phyloP scores from a whole-genome alignment of 1,140 invertebrate genomes.

The Drosophila ironensis region DNA sequence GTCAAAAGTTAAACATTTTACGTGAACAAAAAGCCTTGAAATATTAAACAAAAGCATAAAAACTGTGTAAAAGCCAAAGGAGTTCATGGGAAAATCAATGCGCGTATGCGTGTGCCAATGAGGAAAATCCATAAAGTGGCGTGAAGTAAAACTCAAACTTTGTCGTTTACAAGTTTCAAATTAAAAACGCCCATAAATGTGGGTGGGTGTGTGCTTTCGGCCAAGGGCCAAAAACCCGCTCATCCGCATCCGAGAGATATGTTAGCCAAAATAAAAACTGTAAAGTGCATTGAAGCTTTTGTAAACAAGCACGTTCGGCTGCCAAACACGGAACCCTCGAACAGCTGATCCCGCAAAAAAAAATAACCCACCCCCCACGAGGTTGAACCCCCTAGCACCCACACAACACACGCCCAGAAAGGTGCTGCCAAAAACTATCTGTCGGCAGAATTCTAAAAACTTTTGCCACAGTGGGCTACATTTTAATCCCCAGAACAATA shows the following conservation, averaged over 20 bases:
- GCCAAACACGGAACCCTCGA: constrained; percentile 31
- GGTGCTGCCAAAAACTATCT: constrained; percentile 53
- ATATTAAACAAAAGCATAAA: constrained; percentile 22
- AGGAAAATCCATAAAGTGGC: constrained; percentile 70
- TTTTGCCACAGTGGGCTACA: constrained; percentile 25
- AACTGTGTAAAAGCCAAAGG: constrained; percentile 12
- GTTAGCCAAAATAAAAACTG: background rate
- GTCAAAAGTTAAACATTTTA: constrained; percentile 58
- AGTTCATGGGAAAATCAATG: constrained; percentile 69
- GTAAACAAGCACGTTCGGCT: constrained; percentile 68
- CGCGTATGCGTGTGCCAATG: constrained; percentile 34
- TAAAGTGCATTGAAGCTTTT: constrained; percentile 25
- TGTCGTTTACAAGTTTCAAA: constrained; percentile 57
- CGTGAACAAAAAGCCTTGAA: constrained; percentile 59
- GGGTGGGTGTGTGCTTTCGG: constrained; percentile 7
- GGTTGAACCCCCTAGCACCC: too few species aligned
- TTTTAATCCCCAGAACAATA: background rate
- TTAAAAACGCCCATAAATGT: constrained; percentile 27
- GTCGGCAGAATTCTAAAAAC: constrained; percentile 47
- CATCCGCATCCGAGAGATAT: background rate
- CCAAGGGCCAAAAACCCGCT: constrained; percentile 16
- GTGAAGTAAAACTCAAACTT: constrained; percentile 55
- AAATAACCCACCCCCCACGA: too few species aligned
- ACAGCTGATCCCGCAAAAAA: constrained; percentile 57
- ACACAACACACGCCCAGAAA: background rate